Conservation (phyloP, 2,888 invertebrate species). For the Pollenia angustigena region DNA sequence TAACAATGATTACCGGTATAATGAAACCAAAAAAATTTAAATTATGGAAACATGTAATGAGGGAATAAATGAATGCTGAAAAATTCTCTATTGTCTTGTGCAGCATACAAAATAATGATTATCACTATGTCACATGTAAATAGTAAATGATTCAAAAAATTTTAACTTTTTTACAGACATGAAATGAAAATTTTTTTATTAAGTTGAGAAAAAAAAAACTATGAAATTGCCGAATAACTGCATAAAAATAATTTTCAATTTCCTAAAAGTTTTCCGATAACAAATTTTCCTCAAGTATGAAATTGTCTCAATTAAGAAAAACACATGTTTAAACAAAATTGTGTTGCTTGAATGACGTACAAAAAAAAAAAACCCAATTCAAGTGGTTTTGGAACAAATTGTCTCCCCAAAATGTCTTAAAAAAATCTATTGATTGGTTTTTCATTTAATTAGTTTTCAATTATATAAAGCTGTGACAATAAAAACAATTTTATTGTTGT, state of each 20-base stretch:
- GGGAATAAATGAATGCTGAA: conserved; percentile 38
- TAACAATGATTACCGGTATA: conserved; percentile 50
- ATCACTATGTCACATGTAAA: conserved; percentile 10
- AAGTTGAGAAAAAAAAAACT: too few species aligned
- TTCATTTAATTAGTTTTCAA: conserved; percentile 35
- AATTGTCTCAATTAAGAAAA: not conserved
- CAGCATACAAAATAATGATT: not conserved
- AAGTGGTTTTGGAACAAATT: conserved; percentile 21
- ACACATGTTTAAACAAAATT: not conserved
- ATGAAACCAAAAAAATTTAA: conserved; percentile 37
- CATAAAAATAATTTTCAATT: conserved; percentile 28
- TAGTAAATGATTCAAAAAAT: conserved; percentile 18
- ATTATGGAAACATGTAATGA: conserved; percentile 41
- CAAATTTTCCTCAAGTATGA: not conserved
- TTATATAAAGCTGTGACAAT: not conserved
- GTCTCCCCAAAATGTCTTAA: not conserved
- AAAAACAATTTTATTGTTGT: not conserved
- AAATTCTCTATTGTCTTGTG: conserved; percentile 1
- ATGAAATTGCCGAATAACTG: conserved; percentile 24
- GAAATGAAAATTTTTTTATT: conserved; percentile 27
- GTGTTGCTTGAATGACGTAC: too few species aligned
- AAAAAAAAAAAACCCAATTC: not conserved
- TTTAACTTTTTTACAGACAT: not conserved
- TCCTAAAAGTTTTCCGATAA: not conserved
- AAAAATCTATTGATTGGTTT: conserved; percentile 3